Base-by-base conservation (phyloP, 2,888 invertebrate genomes). In the Bursaphelenchus okinawaensis region DNA sequence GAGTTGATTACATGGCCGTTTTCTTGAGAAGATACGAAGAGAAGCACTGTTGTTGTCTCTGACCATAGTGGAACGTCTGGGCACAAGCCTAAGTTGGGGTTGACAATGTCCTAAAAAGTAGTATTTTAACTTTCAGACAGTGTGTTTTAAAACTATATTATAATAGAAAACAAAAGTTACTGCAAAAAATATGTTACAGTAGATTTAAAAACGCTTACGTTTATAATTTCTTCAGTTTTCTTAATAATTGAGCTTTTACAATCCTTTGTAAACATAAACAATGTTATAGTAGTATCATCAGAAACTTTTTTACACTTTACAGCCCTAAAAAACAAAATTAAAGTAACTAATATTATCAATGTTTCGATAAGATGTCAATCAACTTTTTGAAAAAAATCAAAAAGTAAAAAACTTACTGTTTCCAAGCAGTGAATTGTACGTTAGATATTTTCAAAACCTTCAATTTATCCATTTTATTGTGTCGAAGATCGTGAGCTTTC, bases 51-150 rank as follows among this genome's bases (percentile, higher is more conserved):
- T 20, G 64, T 62, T 20, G 63, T 61, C 7, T 69, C 27, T 23
- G 59, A 52, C 68, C 73, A 71, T 6, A 64, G 52, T 7, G 68
- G 56, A n/a, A 71, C 51, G 50, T 71, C 72, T 9, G 52, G 7
- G 28, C 67, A 66, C 52, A 74, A 71, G 24, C 74, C 74, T 20
- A 75, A 50, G 40, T 74, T 71, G 12, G 27, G 56, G 31, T 71
- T 75, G 31, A 71, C 63, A 55, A 54, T 20, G 7, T 69, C 66
- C 71, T 71, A 23, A 60, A 70, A 20, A 7, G 31, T 51, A 29
- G 29, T 29, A 29, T 29, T 29, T 29, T 29, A n/a, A n/a, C n/a
- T n/a, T n/a, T n/a, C n/a, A n/a, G n/a, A n/a, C n/a, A n/a, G n/a
- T n/a, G n/a, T n/a, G n/a, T n/a, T n/a, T n/a, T n/a, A n/a, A n/a